Evolutionary conservation across 2,888 invertebrate species (phyloP).

Genomic region (Drosophila pseudotalamancana): DNA sequence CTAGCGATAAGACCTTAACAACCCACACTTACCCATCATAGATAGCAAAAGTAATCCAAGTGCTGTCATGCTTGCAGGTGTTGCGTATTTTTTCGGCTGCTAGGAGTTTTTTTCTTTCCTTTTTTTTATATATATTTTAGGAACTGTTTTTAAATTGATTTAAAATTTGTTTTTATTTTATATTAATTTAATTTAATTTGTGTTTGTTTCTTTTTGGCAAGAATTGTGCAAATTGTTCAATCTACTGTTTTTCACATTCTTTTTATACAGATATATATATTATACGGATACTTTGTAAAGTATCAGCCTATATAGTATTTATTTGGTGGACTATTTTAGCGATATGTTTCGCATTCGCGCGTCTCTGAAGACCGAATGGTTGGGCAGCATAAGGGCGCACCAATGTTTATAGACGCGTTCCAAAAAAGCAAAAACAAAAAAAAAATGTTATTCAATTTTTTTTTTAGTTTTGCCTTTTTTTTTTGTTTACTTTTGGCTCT

Average conservation of each 20-base stretch:
- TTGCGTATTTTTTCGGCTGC: conserved; percentile 28
- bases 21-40: conserved; percentile 78
- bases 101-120: conserved; percentile 49
- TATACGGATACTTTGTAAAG: no score
- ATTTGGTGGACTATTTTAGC: conserved; percentile 9
- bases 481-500: conserved; percentile 8
- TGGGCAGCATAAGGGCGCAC: conserved; percentile 64
- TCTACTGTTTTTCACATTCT: conserved; percentile 40
- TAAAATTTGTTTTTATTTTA: conserved; percentile 4
- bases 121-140: conserved; percentile 11
- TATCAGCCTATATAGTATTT: no score
- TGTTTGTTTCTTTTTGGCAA: conserved; percentile 48
- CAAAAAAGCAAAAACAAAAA: conserved; percentile 7
- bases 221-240: conserved; percentile 54
- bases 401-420: conserved; percentile 68
- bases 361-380: conserved; percentile 65
- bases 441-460: background rate
- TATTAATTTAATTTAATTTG: background rate
- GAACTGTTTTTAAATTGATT: conserved; percentile 12
- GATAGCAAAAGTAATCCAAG: conserved; percentile 80
- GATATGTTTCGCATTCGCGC: conserved; percentile 44
- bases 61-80: conserved; percentile 59
- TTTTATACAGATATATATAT: background rate
- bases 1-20: conserved; percentile 39
- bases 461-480: conserved; percentile 1